Base-by-base conservation (phyloP, 1,140 invertebrate genomes). In the Drosophila oshimai region DNA sequence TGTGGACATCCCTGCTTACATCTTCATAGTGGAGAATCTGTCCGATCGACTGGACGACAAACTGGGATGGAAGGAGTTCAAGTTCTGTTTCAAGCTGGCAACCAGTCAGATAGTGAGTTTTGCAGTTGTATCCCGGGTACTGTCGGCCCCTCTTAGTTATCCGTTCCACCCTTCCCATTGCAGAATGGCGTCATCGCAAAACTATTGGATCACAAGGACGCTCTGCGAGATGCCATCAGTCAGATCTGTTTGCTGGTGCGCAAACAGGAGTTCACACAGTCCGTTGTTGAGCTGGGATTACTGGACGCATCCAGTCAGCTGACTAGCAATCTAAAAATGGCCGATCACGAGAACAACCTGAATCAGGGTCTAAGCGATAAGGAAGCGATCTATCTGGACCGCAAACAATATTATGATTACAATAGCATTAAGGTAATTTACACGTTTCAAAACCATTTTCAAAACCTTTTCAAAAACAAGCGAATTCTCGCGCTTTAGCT, bases 61-160 rank as follows among this genome's bases (percentile, higher is more conserved):
- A 72, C 88, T 95, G 44, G 93, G 93, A 62, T 94, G 94, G 93
- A 93, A 93, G 55, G 94, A 95, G 81, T 95, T 94, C 90, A 95
- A 95, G 76, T 95, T 95, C 86, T 93, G 94, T 60, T 94, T 95
- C 68, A 94, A 95, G 91, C 90, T 94, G 41, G 94, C 93, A 10
- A 94, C 94, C 31, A 94, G 94, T 42, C 94, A 94, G 93, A 93
- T 94, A 61, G 94, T 95, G 90, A 91, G 93, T 9, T 3, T n/a
- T n/a, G n/a, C n/a, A n/a, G n/a, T n/a, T n/a, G n/a, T n/a, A n/a
- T n/a, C n/a, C n/a, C n/a, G n/a, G n/a, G n/a, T n/a, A n/a, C n/a
- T n/a, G n/a, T n/a, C n/a, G n/a, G n/a, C n/a, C n/a, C n/a, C n/a
- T n/a, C n/a, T n/a, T n/a, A n/a, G n/a, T n/a, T n/a, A n/a, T n/a